Evolutionary conservation across 2,113 vertebrate species (phyloP).

Genomic region (Urocolius indicus): DNA sequence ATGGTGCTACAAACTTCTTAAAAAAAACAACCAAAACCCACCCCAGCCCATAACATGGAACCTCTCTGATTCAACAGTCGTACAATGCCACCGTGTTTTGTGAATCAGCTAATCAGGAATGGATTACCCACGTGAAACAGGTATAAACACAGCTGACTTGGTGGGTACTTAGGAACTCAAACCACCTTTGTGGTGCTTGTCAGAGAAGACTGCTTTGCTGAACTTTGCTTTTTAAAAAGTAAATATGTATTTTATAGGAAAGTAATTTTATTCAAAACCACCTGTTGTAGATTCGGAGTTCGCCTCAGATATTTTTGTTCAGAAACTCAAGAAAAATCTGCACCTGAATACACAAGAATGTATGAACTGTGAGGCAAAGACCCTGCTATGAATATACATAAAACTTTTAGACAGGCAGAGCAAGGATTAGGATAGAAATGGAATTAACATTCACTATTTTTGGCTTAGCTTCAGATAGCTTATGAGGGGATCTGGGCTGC

Average conservation of each 20-base stretch:
- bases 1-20: background rate
- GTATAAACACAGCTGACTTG: background rate
- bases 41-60: background rate
- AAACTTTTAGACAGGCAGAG: conserved; percentile 56
- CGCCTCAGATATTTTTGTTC: background rate
- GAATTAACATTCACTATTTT: conserved; percentile 79
- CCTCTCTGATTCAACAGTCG: background rate
- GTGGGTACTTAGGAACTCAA: background rate
- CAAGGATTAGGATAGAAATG: conserved; percentile 74
- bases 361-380: background rate
- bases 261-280: background rate
- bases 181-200: background rate
- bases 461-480: conserved; percentile 76
- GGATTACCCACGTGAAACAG: background rate
- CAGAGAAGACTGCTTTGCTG: background rate
- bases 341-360: background rate
- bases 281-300: background rate
- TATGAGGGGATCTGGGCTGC: conserved; percentile 70
- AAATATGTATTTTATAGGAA: background rate
- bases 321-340: background rate
- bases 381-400: background rate
- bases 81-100: background rate
- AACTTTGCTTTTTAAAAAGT: background rate
- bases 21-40: background rate
- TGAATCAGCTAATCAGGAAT: background rate